These are phyloP conservation scores for Ammodytes dubius DNA, from an alignment of 2,113 vertebrate species.

Conservation along the genomic window DNA sequence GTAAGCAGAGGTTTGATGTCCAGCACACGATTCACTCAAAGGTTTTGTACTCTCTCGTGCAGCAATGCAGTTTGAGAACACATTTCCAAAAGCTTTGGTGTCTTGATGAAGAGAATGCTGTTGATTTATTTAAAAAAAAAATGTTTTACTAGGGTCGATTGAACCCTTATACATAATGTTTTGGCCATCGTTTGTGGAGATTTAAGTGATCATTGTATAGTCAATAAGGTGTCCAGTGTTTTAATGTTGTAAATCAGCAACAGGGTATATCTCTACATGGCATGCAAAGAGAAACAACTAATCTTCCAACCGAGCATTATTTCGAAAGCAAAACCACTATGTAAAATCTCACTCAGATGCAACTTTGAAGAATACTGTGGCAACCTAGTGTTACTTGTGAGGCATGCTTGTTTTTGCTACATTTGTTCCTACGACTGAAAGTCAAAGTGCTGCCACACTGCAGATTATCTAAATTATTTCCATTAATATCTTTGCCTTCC, in stretches of 20 bases:
- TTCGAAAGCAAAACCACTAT: neutral
- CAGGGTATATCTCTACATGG: neutral
- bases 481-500: conserved; percentile 12
- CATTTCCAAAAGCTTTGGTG: neutral
- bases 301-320: neutral
- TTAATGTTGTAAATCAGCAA: neutral
- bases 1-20: neutral
- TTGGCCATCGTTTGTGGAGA: neutral
- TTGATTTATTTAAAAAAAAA: neutral
- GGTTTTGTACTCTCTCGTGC: neutral
- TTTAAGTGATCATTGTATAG: neutral
- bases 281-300: neutral
- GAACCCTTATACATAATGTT: neutral
- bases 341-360: neutral
- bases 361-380: neutral
- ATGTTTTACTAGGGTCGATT: neutral
- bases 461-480: conserved; percentile 15
- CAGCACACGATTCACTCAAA: neutral
- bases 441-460: conserved; percentile 11
- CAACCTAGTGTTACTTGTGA: neutral
- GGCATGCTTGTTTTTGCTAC: neutral
- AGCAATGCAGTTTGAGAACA: neutral
- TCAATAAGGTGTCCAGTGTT: neutral
- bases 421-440: conserved; percentile 1
- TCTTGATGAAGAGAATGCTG: neutral